A percentile compares a stretch with the other conserved stretches of the same genome.
These are phyloP conservation scores for Procavia capensis DNA, from an alignment of 2,113 vertebrate genomes.

Conservation along the genomic window DNA sequence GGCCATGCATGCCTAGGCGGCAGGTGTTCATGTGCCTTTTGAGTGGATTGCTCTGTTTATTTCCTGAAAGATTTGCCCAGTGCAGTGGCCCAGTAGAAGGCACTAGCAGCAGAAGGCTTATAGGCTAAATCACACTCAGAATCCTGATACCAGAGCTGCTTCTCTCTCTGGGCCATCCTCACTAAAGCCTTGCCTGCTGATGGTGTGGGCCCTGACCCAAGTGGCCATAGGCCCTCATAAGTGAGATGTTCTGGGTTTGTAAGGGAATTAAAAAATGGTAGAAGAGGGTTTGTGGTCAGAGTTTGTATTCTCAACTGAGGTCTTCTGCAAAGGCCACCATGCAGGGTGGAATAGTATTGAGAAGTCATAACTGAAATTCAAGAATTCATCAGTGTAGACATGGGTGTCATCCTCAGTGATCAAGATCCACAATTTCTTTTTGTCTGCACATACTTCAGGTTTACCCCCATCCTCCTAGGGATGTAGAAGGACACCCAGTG, in stretches of 20 bases:
- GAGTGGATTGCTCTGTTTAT: neutral
- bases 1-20: too few species aligned
- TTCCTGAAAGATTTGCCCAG: neutral
- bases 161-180: neutral
- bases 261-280: neutral
- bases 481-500: neutral
- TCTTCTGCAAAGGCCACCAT: neutral
- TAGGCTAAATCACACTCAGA: neutral
- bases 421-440: neutral
- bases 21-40: neutral
- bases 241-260: neutral
- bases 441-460: neutral
- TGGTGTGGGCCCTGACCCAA: neutral
- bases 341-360: too few species aligned
- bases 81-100: neutral
- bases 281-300: neutral
- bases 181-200: neutral
- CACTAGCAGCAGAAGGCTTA: too few species aligned
- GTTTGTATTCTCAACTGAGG: neutral
- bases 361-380: neutral
- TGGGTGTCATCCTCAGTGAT: neutral
- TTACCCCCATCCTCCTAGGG: neutral
- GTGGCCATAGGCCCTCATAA: too few species aligned
- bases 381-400: accelerated
- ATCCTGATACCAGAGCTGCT: too few species aligned